Conservation (phyloP, 2,888 invertebrate genomes). For the Leptothorax acervorum region DNA sequence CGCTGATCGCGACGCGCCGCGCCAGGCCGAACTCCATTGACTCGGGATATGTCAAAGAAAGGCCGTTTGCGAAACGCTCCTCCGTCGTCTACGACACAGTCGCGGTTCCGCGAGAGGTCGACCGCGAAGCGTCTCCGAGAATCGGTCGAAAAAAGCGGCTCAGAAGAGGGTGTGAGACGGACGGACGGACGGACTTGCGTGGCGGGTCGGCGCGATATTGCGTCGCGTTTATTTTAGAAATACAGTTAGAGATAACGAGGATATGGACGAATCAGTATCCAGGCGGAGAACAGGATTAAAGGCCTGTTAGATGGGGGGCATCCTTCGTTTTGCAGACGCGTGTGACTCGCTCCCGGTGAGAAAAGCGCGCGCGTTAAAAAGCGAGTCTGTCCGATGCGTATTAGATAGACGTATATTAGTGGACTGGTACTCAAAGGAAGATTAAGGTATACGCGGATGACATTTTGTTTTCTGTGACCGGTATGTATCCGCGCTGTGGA, state of each 20-base stretch:
- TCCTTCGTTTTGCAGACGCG: constrained; percentile 54
- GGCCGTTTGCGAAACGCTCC: constrained; percentile 41
- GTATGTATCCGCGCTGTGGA: not conserved
- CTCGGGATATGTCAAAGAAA: constrained; percentile 66
- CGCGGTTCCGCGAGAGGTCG: constrained; percentile 1
- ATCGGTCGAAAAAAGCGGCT: not conserved
- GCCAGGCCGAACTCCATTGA: constrained; percentile 24
- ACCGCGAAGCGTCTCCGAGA: not conserved
- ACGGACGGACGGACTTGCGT: constrained; percentile 55
- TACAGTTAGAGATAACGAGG: constrained; percentile 80
- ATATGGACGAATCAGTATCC: constrained; percentile 63
- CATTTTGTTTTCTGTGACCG: not conserved
- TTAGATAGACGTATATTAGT: constrained; percentile 27
- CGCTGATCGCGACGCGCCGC: constrained; percentile 54
- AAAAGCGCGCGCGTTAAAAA: constrained; percentile 45
- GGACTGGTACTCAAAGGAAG: constrained; percentile 32
- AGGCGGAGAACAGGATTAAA: constrained; percentile 55
- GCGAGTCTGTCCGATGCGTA: constrained; percentile 28
- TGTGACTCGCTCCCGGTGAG: constrained; percentile 17
- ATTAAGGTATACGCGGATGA: not conserved
- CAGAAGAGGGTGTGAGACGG: constrained; percentile 23
- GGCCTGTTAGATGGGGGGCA: constrained; percentile 55
- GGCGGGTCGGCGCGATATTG: constrained; percentile 73
- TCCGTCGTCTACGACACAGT: constrained; percentile 29
- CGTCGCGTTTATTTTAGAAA: constrained; percentile 79